Evolutionary conservation across 64 coral and sea anemone genomes (phyloP).

Genomic region (Stichodactyla helianthus): DNA sequence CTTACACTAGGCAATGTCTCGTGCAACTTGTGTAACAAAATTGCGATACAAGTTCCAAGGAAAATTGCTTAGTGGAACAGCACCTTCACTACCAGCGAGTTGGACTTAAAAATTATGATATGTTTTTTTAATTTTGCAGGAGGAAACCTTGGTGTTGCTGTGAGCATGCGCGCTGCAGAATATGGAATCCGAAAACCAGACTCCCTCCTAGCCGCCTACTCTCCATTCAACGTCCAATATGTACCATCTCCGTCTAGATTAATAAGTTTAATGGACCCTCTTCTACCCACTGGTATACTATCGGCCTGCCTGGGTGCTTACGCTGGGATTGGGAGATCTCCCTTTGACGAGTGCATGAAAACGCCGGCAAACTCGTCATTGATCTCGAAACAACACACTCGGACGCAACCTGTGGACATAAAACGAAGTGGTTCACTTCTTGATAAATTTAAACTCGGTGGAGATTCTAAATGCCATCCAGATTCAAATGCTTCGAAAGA

Average conservation of each 20-base stretch:
- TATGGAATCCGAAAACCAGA: conserved; percentile 85
- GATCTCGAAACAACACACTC: conserved; percentile 16
- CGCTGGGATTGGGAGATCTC: conserved; percentile 81
- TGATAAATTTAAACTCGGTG: conserved; percentile 26
- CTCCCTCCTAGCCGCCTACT: conserved; percentile 72
- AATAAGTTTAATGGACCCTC: conserved; percentile 72
- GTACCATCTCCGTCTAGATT: conserved; percentile 82
- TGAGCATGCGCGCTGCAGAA: conserved; percentile 83
- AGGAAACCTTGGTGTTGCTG: conserved; percentile 79
- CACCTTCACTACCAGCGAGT: too few species aligned
- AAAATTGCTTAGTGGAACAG: too few species aligned
- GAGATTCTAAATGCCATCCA: not conserved
- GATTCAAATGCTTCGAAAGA: not conserved
- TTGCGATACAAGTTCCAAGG: too few species aligned
- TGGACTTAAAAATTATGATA: too few species aligned
- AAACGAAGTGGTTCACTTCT: conserved; percentile 63
- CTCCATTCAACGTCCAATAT: conserved; percentile 85
- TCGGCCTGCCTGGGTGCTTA: conserved; percentile 76
- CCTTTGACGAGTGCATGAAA: conserved; percentile 85
- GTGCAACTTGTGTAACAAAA: too few species aligned
- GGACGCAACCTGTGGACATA: conserved; percentile 21
- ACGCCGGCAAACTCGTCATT: conserved; percentile 48
- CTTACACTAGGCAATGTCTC: too few species aligned
- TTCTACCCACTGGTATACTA: conserved; percentile 71
- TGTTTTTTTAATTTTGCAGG: conserved; percentile 33